Conservation (phyloP, 2,113 vertebrate genomes). For the Sphaerodactylus townsendi region DNA sequence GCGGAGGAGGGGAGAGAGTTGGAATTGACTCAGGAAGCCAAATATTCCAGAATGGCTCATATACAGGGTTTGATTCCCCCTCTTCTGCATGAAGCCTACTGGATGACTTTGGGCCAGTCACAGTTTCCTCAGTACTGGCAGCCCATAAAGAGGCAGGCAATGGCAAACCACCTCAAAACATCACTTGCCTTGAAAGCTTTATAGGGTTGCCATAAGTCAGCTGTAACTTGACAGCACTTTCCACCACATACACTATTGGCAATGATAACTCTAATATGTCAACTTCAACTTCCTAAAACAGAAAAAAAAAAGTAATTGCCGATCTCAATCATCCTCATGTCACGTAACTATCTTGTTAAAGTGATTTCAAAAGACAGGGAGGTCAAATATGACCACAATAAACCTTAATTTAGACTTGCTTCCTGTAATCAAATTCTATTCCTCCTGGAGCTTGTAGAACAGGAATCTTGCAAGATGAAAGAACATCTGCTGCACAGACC, state of each 20-base stretch:
- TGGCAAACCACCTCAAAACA: too few relatives aligned
- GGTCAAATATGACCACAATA: background rate
- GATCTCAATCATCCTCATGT: background rate
- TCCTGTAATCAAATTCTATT: background rate
- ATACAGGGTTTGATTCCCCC: background rate
- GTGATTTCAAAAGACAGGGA: background rate
- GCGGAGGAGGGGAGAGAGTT: background rate
- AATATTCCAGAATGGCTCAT: slow-evolving; percentile 8
- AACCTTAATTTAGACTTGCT: background rate
- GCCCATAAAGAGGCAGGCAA: too few relatives aligned
- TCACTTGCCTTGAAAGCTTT: too few relatives aligned
- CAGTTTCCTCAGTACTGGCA: too few relatives aligned
- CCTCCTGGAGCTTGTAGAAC: background rate
- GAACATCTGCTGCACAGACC: background rate
- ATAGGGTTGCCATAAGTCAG: too few relatives aligned
- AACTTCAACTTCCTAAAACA: background rate
- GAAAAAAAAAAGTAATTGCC: background rate
- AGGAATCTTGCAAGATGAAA: background rate
- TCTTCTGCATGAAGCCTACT: too few relatives aligned
- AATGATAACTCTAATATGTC: background rate
- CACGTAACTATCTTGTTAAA: slow-evolving; percentile 24
- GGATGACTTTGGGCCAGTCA: too few relatives aligned
- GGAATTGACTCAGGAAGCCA: slow-evolving; percentile 5
- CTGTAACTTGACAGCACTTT: too few relatives aligned
- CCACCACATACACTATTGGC: too few relatives aligned